phyloP scores from a whole-genome alignment of 2,797 vertebrate species.

The Malacoctenus gilli region DNA sequence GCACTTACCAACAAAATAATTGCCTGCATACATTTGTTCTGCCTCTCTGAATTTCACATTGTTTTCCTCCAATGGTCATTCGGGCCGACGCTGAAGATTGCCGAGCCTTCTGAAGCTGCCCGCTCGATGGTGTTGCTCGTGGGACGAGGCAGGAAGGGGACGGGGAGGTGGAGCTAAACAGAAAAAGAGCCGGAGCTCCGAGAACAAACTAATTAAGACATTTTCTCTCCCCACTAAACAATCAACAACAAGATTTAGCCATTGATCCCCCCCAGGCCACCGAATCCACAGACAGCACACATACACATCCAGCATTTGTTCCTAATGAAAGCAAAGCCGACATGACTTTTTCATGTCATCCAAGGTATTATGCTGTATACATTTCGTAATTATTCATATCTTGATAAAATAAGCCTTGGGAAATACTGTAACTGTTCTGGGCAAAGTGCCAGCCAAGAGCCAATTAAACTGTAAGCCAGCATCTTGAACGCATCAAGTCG shows the following conservation, averaged over 20 bases:
- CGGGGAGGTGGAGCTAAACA: conserved; percentile 25
- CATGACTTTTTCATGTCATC: conserved; percentile 18
- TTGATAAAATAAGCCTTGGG: conserved; percentile 28
- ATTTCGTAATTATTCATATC: conserved; percentile 36
- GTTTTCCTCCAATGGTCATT: conserved; percentile 65
- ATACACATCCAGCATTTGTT: conserved; percentile 54
- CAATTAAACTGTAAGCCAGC: conserved; percentile 34
- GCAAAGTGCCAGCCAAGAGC: conserved; percentile 12
- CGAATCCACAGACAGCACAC: conserved; percentile 33
- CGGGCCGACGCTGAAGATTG: conserved; percentile 39
- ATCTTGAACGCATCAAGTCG: conserved; percentile 15
- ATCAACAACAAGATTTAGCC: conserved; percentile 66
- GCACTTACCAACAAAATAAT: conserved; percentile 71
- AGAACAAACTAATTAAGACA: conserved; percentile 70
- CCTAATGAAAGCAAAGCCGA: conserved; percentile 45
- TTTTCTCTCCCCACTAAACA: conserved; percentile 68
- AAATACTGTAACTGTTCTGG: conserved; percentile 27
- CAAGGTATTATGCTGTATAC: conserved; percentile 24
- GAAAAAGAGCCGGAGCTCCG: conserved; percentile 32
- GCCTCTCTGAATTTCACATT: conserved; percentile 72
- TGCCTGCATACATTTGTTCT: conserved; percentile 74
- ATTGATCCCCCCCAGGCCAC: conserved; percentile 53
- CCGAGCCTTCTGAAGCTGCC: conserved; percentile 39
- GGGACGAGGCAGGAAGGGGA: conserved; percentile 26
- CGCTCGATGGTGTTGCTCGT: conserved; percentile 35